Evolutionary conservation across 2,113 vertebrate species (phyloP).

Genomic region (Bettongia penicillata): DNA sequence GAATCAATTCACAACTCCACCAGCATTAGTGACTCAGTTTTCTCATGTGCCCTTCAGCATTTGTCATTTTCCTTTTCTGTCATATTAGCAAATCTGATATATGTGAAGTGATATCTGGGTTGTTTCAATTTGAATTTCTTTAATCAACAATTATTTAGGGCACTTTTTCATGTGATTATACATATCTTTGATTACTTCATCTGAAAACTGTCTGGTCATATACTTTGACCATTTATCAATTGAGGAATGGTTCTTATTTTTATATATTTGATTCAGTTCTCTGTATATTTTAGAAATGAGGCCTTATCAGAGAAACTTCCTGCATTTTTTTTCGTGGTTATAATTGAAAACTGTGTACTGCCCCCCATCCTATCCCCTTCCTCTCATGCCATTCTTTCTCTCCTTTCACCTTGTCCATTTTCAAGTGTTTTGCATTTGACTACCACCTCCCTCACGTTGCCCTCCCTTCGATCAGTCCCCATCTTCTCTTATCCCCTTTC

Average conservation of each 20-base stretch:
- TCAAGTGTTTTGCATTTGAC: too few species aligned
- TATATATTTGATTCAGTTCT: neutral
- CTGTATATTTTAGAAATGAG: neutral
- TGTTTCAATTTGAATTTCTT: neutral
- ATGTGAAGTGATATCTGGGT: neutral
- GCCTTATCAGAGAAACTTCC: neutral
- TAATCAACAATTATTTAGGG: neutral
- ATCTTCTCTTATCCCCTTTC: too few species aligned
- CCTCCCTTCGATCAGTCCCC: too few species aligned
- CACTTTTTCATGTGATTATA: too few species aligned
- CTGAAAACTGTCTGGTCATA: neutral
- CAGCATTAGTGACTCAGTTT: neutral
- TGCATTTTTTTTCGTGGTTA: neutral
- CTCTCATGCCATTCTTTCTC: too few species aligned
- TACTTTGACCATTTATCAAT: neutral
- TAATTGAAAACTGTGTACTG: too few species aligned
- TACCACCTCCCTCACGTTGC: too few species aligned
- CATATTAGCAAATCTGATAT: neutral
- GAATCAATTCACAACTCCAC: neutral
- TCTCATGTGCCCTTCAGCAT: neutral
- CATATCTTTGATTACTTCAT: neutral
- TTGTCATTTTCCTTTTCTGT: neutral
- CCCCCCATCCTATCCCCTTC: too few species aligned
- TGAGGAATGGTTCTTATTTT: neutral
- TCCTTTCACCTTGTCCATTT: too few species aligned